Evolutionary conservation across 2,113 vertebrate genomes (phyloP).

Genomic region (Mesembrinibis cayennensis): DNA sequence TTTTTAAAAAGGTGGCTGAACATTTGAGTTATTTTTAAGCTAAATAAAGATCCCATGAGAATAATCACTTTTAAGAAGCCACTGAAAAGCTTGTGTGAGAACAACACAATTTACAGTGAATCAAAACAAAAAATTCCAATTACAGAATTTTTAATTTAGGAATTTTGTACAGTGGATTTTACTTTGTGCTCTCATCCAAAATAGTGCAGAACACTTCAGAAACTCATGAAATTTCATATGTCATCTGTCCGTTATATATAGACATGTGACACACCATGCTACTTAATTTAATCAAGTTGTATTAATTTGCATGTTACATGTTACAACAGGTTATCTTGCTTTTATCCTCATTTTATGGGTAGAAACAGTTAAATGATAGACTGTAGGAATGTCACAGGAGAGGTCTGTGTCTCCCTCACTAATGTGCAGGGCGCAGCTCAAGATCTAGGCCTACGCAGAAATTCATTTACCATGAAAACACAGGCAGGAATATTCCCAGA

Average conservation of each 20-base stretch:
- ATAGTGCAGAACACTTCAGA: not conserved
- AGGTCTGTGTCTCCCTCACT: not conserved
- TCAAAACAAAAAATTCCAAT: not conserved
- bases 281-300: not conserved
- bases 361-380: not conserved
- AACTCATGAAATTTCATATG: not conserved
- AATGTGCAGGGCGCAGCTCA: not conserved
- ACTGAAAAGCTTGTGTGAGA: not conserved
- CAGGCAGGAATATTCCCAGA: not conserved
- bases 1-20: not conserved
- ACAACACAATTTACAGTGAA: not conserved
- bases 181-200: not conserved
- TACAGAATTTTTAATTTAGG: not conserved
- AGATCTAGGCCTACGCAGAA: accelerated
- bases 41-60: not conserved
- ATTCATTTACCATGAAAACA: not conserved
- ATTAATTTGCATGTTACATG: not conserved
- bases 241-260: not conserved
- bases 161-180: not conserved
- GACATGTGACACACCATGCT: accelerated
- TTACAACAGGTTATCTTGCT: not conserved
- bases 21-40: not conserved
- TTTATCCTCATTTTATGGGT: not conserved
- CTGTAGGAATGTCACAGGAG: not conserved
- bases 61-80: not conserved